These are phyloP conservation scores for Parnassius apollo DNA, from an alignment of 2,888 invertebrate species.

Conservation along the genomic window DNA sequence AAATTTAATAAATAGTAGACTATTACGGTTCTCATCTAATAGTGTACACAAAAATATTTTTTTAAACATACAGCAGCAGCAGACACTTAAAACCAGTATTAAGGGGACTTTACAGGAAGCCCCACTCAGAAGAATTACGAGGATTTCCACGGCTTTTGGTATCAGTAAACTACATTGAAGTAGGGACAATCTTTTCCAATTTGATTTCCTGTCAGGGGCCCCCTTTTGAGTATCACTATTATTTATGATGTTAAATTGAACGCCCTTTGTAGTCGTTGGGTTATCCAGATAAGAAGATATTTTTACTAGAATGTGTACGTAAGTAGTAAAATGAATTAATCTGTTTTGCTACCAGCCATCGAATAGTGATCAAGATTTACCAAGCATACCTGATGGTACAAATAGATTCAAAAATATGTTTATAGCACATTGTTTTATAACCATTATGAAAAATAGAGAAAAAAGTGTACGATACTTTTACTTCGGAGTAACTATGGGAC, in stretches of 20 bases:
- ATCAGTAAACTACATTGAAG: neutral
- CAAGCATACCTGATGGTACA: too few species aligned
- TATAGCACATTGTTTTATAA: too few species aligned
- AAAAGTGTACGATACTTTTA: too few species aligned
- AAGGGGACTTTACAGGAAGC: neutral
- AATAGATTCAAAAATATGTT: too few species aligned
- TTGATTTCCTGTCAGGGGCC: constrained; percentile 18
- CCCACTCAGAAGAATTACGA: neutral
- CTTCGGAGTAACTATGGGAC: too few species aligned
- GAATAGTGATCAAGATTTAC: too few species aligned
- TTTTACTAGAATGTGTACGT: too few species aligned
- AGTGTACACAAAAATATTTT: neutral
- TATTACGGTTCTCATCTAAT: neutral
- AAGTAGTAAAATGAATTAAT: too few species aligned
- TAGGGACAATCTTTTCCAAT: constrained; percentile 15
- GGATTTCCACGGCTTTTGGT: constrained; percentile 1
- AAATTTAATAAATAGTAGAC: neutral
- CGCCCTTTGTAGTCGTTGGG: neutral
- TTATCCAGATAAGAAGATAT: neutral
- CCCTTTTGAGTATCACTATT: constrained; percentile 14
- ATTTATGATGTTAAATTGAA: constrained; percentile 4
- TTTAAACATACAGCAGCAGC: neutral
- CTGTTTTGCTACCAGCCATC: too few species aligned
- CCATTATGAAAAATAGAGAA: too few species aligned
- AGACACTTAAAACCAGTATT: constrained; percentile 3